Percentiles rank a stretch among this genome's conserved stretches.
Evolutionary conservation across 1,140 invertebrate species (phyloP).

Genomic region (Drosophila carrolli): DNA sequence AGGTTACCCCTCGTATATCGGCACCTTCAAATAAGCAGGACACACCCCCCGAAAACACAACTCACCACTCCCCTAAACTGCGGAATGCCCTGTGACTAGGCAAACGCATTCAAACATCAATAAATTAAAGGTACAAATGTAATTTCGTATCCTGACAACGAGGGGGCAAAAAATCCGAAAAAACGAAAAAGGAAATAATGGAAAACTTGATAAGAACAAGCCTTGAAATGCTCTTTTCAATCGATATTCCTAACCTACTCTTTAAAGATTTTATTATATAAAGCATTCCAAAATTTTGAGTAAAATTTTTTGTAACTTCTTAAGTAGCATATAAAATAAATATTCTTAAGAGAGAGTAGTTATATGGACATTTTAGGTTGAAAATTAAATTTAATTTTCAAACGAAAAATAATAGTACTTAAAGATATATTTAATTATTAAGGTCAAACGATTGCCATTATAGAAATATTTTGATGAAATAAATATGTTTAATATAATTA

Average conservation of each 20-base stretch:
- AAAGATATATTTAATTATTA: no score
- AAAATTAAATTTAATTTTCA: no score
- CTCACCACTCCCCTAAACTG: background rate
- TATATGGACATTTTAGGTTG: no score
- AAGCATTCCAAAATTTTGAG: no score
- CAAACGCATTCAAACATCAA: constrained; percentile 74
- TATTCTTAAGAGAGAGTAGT: no score
- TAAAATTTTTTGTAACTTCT: no score
- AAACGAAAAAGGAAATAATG: constrained; percentile 17
- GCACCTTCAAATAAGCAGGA: constrained; percentile 31
- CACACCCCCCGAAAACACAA: constrained; percentile 50
- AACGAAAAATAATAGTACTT: no score
- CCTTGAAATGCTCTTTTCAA: background rate
- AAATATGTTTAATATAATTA: no score
- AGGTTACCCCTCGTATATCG: constrained; percentile 45
- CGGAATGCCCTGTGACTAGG: constrained; percentile 33
- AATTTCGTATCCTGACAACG: constrained; percentile 69
- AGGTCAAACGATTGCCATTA: no score
- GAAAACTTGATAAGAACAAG: background rate
- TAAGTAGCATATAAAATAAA: no score
- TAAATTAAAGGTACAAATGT: constrained; percentile 82
- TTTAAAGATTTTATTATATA: no score
- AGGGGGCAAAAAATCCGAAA: constrained; percentile 11
- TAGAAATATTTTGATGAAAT: no score
- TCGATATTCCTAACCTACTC: background rate